phyloP scores from a whole-genome alignment of 2,888 invertebrate genomes.

The Crematogaster levior region DNA sequence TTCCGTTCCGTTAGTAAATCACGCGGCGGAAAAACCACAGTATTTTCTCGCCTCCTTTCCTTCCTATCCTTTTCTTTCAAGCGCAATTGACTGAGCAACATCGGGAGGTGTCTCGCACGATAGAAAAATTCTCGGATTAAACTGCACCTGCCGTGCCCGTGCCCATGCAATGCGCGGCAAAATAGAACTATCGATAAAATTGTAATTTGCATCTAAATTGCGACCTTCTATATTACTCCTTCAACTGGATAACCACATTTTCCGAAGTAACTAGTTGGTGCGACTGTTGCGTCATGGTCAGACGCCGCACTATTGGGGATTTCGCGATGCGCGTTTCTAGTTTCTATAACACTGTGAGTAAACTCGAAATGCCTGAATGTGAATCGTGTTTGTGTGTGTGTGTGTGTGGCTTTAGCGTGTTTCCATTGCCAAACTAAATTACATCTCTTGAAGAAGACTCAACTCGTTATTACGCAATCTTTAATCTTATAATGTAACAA shows the following conservation, averaged over 20 bases:
- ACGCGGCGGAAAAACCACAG: slow-evolving; percentile 6
- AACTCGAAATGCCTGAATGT: slow-evolving; percentile 37
- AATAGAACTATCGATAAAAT: slow-evolving; percentile 55
- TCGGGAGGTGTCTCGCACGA: background rate
- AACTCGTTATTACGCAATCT: background rate
- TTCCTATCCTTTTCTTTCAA: background rate
- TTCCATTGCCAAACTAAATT: slow-evolving; percentile 10
- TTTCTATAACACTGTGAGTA: background rate
- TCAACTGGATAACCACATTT: slow-evolving; percentile 49
- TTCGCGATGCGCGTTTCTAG: slow-evolving; percentile 13
- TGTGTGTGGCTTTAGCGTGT: slow-evolving; percentile 11
- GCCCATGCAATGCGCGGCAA: background rate
- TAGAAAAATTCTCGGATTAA: slow-evolving; percentile 45
- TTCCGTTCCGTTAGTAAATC: slow-evolving; percentile 24
- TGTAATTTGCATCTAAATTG: slow-evolving; percentile 74
- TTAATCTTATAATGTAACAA: background rate
- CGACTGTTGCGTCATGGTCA: slow-evolving; percentile 5
- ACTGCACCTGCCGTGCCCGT: slow-evolving; percentile 14
- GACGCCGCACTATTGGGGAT: slow-evolving; percentile 13
- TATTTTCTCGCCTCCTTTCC: background rate
- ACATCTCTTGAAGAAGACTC: background rate
- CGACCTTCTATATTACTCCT: slow-evolving; percentile 52
- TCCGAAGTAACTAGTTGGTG: slow-evolving; percentile 45
- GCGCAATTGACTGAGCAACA: background rate
- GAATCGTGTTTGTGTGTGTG: slow-evolving; percentile 14